Percentiles rank a stretch among this genome's conserved stretches.
phyloP scores from a whole-genome alignment of 2,888 invertebrate genomes.

The Sphaerophoria taeniata region DNA sequence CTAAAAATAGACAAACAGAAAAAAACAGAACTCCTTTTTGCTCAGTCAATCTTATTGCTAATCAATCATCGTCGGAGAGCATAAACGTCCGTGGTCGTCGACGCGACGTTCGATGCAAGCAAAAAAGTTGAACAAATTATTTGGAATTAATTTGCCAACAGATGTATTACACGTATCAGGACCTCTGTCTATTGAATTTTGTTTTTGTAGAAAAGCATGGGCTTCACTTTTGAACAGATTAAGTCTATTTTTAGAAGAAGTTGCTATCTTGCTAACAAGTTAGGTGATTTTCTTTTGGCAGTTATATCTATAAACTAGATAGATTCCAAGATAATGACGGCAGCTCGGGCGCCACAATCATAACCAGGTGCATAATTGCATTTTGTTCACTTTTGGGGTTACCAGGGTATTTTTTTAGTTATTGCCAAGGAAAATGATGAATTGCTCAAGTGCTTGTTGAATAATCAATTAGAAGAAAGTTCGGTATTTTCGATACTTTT shows the following conservation, averaged over 20 bases:
- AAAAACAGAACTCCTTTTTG: constrained; percentile 11
- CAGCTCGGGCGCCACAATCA: constrained; percentile 6
- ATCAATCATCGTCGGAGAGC: constrained; percentile 67
- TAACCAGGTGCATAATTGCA: not conserved
- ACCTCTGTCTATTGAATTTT: not conserved
- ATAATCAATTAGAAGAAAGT: no score
- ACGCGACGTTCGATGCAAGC: constrained; percentile 1
- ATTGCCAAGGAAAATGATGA: not conserved
- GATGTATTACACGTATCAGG: constrained; percentile 9
- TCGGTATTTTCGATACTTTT: not conserved
- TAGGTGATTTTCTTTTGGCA: not conserved
- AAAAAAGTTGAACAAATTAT: constrained; percentile 74
- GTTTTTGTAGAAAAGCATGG: not conserved
- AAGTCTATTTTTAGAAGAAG: constrained; percentile 66
- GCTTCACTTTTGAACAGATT: constrained; percentile 29
- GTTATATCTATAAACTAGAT: constrained; percentile 49
- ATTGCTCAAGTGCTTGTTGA: no score
- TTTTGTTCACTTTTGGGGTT: not conserved
- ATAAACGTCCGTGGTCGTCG: not conserved
- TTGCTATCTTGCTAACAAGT: constrained; percentile 53
- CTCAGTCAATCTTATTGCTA: constrained; percentile 69
- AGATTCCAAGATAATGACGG: constrained; percentile 60
- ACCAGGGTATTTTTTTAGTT: not conserved
- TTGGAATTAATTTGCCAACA: constrained; percentile 68
- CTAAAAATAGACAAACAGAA: constrained; percentile 60